Base-by-base conservation (phyloP, 2,888 invertebrate genomes). In the Athalia rosae region DNA sequence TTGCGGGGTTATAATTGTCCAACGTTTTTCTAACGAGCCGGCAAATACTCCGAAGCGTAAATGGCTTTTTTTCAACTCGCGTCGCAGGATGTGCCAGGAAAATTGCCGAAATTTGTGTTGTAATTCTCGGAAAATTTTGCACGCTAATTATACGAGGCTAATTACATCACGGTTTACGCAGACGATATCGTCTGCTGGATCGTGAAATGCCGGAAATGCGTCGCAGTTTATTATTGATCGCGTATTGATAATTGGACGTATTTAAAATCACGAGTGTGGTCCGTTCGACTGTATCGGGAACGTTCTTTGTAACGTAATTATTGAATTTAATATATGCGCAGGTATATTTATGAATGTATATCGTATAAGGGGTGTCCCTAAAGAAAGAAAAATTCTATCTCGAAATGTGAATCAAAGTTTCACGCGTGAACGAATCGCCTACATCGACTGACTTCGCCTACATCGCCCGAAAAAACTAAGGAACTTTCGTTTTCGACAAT, bases 231-330 rank as follows among this genome's bases (percentile, higher is more conserved):
- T 50, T n/a, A 9, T 41, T 48, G 67, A 28, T 50, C 28, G 67
- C 67, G 67, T 50, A 45, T 67, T 28, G 28, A 28, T 28, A 1
- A 28, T 28, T 28, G 28, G 28, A 28, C 11, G 48, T 67, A 53
- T 67, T 67, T 67, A 50, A 53, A 67, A 67, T 67, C 9, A 67
- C 15, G 67, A 67, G 5, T 53, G 41, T 41, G 50, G 67, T n/a
- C 28, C 28, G 28, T 28, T 28, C 28, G 28, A 28, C 28, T 28
- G 50, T 4, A 53, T 67, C 28, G 67, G 4, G 7, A 50, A 15
- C 50, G 50, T 53, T 76, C 58, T 76, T 56, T 45, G 66, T 63
- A 41, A 58, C 56, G 56, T 64, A 76, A 76, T 66, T 53, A 76
- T 58, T n/a, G 66, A 56, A 56, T 67, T 67, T 67, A 76, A 13